These are phyloP conservation scores for Hyles lineata DNA, from an alignment of 2,888 invertebrate species.

Conservation along the genomic window DNA sequence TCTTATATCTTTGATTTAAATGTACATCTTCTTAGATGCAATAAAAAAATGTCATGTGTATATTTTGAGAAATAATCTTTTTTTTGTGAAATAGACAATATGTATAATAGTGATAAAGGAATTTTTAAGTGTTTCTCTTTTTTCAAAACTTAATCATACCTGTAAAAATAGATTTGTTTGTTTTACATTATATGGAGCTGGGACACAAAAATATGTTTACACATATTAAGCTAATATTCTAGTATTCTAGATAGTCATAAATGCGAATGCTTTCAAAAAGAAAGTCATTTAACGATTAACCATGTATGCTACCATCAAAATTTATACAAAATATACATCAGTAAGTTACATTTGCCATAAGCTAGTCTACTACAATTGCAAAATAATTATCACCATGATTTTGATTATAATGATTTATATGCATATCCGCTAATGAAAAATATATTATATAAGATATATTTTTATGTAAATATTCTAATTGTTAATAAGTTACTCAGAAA, in stretches of 20 bases:
- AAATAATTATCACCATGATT: conserved; percentile 3
- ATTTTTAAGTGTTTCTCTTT: no score
- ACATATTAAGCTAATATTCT: no score
- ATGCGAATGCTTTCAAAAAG: not conserved
- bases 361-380: not conserved
- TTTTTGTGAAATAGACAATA: not conserved
- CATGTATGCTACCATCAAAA: conserved; percentile 5
- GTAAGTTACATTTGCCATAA: not conserved
- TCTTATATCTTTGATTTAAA: not conserved
- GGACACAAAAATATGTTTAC: no score
- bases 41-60: no score
- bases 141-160: no score
- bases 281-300: not conserved
- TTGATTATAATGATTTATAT: not conserved
- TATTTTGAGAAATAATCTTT: no score
- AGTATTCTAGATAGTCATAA: not conserved
- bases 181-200: no score
- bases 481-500: not conserved
- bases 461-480: not conserved
- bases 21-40: no score
- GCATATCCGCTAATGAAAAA: not conserved
- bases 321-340: conserved; percentile 15
- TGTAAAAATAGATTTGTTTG: no score
- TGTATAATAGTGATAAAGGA: not conserved
- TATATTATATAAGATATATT: not conserved